These are phyloP conservation scores for Menura novaehollandiae DNA, from an alignment of 2,113 vertebrate genomes.

Conservation along the genomic window DNA sequence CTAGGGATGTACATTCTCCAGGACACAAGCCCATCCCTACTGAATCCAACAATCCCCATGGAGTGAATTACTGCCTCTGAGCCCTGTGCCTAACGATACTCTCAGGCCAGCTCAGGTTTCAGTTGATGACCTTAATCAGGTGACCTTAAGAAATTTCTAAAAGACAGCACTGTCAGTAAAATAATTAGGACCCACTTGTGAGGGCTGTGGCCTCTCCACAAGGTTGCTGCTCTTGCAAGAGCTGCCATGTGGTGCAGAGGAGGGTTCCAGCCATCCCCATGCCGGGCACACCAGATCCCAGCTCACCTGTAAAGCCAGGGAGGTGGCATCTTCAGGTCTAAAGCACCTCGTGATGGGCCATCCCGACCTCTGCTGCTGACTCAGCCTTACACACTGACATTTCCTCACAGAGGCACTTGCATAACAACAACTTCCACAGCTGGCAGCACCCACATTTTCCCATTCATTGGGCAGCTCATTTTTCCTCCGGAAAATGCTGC, in stretches of 20 bases:
- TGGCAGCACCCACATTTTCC: background rate
- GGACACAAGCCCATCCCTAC: background rate
- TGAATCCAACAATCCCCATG: background rate
- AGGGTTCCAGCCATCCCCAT: background rate
- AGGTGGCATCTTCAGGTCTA: background rate
- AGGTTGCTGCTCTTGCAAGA: background rate
- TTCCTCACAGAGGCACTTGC: background rate
- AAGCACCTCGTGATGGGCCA: background rate
- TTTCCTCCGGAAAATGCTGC: background rate
- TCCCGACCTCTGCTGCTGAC: background rate
- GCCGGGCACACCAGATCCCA: fast-evolving
- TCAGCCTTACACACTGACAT: background rate
- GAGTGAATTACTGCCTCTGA: background rate
- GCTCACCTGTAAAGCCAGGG: background rate
- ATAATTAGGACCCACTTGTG: background rate
- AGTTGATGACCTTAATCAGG: background rate
- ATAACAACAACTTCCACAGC: background rate
- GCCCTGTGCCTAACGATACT: background rate
- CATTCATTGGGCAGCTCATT: background rate
- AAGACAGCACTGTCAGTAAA: background rate
- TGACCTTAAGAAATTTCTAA: background rate
- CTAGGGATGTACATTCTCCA: background rate
- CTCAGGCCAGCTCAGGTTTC: too few relatives aligned
- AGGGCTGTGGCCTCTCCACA: fast-evolving
- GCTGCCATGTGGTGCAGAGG: background rate